phyloP scores from a whole-genome alignment of 2,797 vertebrate species.

The Pogoniulus pusillus region DNA sequence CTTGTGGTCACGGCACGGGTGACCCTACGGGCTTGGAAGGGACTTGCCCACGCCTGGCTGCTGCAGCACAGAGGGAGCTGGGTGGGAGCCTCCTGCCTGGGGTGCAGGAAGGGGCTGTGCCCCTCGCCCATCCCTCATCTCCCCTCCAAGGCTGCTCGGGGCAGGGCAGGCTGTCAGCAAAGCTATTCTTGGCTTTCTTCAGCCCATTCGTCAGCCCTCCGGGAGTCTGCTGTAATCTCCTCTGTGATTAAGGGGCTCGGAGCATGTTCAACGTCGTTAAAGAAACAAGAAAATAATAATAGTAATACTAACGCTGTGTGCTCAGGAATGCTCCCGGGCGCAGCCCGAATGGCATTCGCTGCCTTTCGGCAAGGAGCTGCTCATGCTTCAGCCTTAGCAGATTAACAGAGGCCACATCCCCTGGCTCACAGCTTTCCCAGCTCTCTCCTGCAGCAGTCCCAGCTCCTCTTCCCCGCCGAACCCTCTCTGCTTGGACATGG shows the following conservation, averaged over 20 bases:
- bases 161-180: background rate
- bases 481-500: background rate
- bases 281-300: conserved; percentile 1
- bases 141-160: background rate
- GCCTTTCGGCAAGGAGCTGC: background rate
- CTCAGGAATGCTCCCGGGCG: background rate
- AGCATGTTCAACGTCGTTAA: conserved; percentile 9
- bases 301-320: background rate
- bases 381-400: background rate
- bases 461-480: background rate
- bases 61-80: accelerated
- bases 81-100: background rate
- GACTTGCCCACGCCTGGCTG: accelerated
- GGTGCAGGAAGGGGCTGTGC: background rate
- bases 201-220: background rate
- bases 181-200: background rate
- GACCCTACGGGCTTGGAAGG: background rate
- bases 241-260: background rate
- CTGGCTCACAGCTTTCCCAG: background rate
- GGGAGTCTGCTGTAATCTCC: conserved; percentile 5
- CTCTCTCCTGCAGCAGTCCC: background rate
- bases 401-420: background rate
- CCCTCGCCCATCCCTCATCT: background rate
- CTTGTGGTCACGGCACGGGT: background rate
- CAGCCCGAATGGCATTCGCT: background rate